Evolutionary conservation across 2,797 vertebrate genomes (phyloP).

Genomic region (Limosa lapponica): DNA sequence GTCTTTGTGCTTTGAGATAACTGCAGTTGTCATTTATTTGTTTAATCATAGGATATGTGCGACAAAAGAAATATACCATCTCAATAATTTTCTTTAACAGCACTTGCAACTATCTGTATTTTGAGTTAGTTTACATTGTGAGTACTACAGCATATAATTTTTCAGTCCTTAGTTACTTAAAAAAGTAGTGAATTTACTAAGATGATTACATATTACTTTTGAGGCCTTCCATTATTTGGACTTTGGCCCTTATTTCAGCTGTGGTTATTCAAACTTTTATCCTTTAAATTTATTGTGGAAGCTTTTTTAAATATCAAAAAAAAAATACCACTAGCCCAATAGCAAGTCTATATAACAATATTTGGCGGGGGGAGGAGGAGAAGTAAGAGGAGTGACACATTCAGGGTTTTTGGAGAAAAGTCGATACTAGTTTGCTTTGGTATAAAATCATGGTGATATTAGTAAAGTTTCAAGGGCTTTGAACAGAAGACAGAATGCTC

Average conservation of each 20-base stretch:
- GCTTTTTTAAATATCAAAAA: neutral
- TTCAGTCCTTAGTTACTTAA: neutral
- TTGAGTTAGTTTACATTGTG: neutral
- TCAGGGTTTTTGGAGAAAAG: neutral
- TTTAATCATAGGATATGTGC: neutral
- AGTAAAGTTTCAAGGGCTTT: neutral
- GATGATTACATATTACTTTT: neutral
- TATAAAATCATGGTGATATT: neutral
- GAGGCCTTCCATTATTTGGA: neutral
- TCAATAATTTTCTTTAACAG: neutral
- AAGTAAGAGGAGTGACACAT: neutral
- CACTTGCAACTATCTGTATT: neutral
- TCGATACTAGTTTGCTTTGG: neutral
- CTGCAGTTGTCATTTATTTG: neutral
- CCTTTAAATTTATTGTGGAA: neutral
- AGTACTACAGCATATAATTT: neutral
- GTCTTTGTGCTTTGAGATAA: neutral
- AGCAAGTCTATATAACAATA: neutral
- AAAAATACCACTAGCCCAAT: neutral
- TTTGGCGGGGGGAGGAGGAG: neutral
- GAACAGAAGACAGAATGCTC: slow-evolving; percentile 31
- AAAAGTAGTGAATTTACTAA: neutral
- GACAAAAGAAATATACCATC: neutral
- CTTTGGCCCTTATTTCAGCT: neutral
- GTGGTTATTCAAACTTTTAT: neutral